phyloP scores from a whole-genome alignment of 2,113 vertebrate genomes.

The Pica pica region DNA sequence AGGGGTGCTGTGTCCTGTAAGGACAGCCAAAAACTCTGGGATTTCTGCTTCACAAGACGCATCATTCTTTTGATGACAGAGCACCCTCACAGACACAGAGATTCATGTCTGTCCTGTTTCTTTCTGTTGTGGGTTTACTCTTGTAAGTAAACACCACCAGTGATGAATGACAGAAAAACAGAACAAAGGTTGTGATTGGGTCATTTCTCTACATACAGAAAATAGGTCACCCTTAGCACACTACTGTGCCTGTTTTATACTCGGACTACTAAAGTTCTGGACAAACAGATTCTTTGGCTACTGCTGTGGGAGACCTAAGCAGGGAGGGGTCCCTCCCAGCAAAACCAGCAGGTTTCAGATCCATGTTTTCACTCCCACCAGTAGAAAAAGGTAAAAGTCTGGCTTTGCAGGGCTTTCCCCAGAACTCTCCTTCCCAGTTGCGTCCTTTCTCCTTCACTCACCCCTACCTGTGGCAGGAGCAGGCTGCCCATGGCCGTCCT shows the following conservation, averaged over 20 bases:
- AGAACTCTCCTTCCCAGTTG: not conserved
- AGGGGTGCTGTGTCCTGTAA: not conserved
- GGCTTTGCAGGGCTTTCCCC: not conserved
- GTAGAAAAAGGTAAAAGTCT: not conserved
- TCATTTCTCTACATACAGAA: not conserved
- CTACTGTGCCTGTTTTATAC: not conserved
- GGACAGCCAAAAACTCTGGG: not conserved
- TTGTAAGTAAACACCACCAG: not conserved
- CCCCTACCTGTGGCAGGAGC: rapidly evolving
- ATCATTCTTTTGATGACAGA: not conserved
- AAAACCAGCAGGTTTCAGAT: not conserved
- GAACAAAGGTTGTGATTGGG: not conserved
- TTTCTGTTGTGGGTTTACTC: not conserved
- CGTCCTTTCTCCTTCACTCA: not conserved
- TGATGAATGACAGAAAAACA: not conserved
- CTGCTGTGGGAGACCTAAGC: not conserved
- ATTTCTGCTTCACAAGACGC: not conserved
- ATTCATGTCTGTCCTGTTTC: not conserved
- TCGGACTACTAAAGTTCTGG: not conserved
- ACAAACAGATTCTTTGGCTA: not conserved
- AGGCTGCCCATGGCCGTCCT: not conserved
- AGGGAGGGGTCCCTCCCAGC: not conserved
- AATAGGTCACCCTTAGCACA: not conserved
- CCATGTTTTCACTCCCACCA: not conserved
- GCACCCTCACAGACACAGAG: not conserved